phyloP scores from a whole-genome alignment of 2,797 vertebrate genomes.

The Syndactyla subalaris region DNA sequence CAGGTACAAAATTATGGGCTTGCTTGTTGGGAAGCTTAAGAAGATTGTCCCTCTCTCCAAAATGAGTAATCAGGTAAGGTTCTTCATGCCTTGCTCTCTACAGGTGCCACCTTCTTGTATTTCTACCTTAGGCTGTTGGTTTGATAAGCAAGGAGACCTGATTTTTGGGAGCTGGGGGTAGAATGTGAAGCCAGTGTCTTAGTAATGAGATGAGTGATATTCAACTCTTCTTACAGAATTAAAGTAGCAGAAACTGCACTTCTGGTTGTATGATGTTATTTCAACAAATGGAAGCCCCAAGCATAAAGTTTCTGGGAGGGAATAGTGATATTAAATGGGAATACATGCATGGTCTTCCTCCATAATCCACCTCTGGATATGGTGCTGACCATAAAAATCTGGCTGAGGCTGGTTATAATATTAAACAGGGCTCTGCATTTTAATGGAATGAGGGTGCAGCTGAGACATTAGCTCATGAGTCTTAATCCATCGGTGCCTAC shows the following conservation, averaged over 20 bases:
- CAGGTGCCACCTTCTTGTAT: not conserved
- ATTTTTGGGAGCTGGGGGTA: not conserved
- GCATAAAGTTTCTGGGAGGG: accelerated
- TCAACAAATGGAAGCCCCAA: not conserved
- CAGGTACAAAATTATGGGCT: not conserved
- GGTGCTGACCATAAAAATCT: not conserved
- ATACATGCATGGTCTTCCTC: not conserved
- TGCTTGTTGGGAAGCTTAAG: not conserved
- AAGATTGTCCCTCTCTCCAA: not conserved
- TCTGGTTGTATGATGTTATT: not conserved
- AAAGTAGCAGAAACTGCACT: not conserved
- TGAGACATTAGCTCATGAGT: constrained; percentile 1
- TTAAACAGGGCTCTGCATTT: not conserved
- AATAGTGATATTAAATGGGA: not conserved
- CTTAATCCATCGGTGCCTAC: not conserved
- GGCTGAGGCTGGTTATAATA: not conserved
- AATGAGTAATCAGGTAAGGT: not conserved
- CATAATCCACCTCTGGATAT: not conserved
- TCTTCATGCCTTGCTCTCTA: not conserved
- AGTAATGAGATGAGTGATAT: not conserved
- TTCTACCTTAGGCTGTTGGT: not conserved
- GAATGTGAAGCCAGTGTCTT: not conserved
- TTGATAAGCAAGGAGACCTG: not conserved
- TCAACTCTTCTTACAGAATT: not conserved
- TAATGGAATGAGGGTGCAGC: not conserved